A percentile compares a stretch with the other conserved stretches of the same genome.
Evolutionary conservation across 2,113 vertebrate genomes (phyloP).

Genomic region (Peromyscus polionotus): DNA sequence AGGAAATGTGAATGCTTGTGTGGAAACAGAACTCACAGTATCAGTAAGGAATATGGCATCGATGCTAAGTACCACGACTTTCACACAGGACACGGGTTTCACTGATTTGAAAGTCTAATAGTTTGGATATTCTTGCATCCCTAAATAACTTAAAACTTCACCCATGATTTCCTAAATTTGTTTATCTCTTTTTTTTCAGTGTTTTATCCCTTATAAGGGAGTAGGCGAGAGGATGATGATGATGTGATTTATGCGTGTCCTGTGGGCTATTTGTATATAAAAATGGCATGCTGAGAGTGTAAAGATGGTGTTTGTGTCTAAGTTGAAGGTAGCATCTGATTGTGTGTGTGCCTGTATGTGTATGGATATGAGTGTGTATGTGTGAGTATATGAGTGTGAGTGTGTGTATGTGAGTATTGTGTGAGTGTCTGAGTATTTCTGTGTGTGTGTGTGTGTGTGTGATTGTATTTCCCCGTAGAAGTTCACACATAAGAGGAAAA

Average conservation of each 20-base stretch:
- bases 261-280: slow-evolving; percentile 60
- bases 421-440: not conserved
- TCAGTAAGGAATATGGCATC: too few species aligned
- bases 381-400: not conserved
- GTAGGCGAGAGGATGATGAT: slow-evolving; percentile 59
- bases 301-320: not conserved
- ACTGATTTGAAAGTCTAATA: not conserved
- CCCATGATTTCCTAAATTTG: slow-evolving; percentile 70
- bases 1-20: not conserved
- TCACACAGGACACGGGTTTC: not conserved
- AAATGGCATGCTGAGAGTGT: slow-evolving; percentile 21
- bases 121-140: slow-evolving; percentile 26
- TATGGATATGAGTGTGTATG: not conserved
- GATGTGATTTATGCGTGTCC: slow-evolving; percentile 38
- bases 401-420: not conserved
- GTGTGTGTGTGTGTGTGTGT: not conserved
- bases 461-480: slow-evolving; percentile 4
- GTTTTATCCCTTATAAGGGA: slow-evolving; percentile 31
- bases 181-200: slow-evolving; percentile 58
- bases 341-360: not conserved
- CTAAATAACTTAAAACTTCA: slow-evolving; percentile 42
- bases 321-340: not conserved
- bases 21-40: not conserved
- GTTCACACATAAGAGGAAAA: slow-evolving; percentile 42
- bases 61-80: not conserved